Conservation (phyloP, 2,888 invertebrate species). For the Melangyna quadrimaculata region DNA sequence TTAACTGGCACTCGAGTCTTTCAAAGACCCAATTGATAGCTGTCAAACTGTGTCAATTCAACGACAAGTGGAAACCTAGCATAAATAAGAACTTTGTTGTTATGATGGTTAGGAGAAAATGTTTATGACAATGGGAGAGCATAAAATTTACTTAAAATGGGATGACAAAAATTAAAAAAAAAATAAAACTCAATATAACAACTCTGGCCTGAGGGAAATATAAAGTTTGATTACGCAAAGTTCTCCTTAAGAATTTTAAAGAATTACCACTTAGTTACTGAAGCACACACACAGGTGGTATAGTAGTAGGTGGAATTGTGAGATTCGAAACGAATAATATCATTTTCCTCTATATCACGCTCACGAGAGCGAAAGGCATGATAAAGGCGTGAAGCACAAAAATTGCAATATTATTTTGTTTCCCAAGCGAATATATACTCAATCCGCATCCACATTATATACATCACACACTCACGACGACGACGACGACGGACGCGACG, state of each 20-base stretch:
- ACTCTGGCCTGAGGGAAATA: background rate
- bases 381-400: background rate
- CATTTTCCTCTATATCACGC: background rate
- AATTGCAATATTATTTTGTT: slow-evolving; percentile 20
- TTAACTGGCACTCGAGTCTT: too few species aligned
- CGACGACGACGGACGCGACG: background rate
- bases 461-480: background rate
- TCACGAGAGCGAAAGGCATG: background rate
- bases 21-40: too few species aligned
- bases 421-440: background rate
- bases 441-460: background rate
- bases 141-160: too few species aligned
- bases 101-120: too few species aligned
- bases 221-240: background rate
- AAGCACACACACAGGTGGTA: slow-evolving; percentile 36
- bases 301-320: background rate
- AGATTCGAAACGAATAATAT: background rate
- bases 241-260: slow-evolving; percentile 31
- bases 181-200: background rate
- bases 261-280: slow-evolving; percentile 59
- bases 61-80: too few species aligned
- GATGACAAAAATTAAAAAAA: background rate
- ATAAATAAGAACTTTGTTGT: too few species aligned
- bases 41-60: too few species aligned
- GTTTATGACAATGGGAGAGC: too few species aligned